Evolutionary conservation across 2,797 vertebrate genomes (phyloP).

Genomic region (Anomalospiza imberbis): DNA sequence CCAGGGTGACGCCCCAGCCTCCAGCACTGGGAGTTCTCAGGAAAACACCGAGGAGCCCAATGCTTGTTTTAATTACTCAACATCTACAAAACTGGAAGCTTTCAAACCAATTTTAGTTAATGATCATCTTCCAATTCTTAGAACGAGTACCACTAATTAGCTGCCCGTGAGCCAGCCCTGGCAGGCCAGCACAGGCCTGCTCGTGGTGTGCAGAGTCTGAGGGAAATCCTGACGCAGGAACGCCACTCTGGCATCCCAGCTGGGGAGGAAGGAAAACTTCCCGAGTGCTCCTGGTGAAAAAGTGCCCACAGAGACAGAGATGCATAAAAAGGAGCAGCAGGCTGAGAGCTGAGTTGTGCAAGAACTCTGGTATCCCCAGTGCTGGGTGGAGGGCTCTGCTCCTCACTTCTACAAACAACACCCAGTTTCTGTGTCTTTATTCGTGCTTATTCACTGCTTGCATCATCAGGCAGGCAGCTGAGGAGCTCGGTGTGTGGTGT

Average conservation of each 20-base stretch:
- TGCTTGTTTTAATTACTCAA: not conserved
- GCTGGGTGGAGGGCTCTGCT: conserved; percentile 19
- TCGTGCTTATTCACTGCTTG: conserved; percentile 41
- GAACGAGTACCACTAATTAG: not conserved
- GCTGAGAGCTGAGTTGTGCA: not conserved
- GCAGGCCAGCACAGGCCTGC: not conserved
- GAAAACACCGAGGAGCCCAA: not conserved
- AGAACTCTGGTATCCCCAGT: not conserved
- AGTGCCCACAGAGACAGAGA: conserved; percentile 63
- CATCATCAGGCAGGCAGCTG: conserved; percentile 9
- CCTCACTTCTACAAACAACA: conserved; percentile 16
- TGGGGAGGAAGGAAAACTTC: conserved; percentile 79
- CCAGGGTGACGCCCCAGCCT: not conserved
- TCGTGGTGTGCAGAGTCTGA: not conserved
- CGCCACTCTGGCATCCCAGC: not conserved
- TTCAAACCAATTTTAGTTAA: not conserved
- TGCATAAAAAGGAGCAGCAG: not conserved
- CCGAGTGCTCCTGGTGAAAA: conserved; percentile 64
- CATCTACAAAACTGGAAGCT: not conserved
- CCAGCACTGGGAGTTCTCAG: not conserved
- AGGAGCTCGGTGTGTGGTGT: not conserved
- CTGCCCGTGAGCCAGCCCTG: not conserved
- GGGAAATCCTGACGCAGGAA: not conserved
- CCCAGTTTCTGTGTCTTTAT: conserved; percentile 54
- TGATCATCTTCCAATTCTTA: not conserved